Conservation (phyloP, 1,140 invertebrate genomes). For the Mycetomoellerius zeteki region DNA sequence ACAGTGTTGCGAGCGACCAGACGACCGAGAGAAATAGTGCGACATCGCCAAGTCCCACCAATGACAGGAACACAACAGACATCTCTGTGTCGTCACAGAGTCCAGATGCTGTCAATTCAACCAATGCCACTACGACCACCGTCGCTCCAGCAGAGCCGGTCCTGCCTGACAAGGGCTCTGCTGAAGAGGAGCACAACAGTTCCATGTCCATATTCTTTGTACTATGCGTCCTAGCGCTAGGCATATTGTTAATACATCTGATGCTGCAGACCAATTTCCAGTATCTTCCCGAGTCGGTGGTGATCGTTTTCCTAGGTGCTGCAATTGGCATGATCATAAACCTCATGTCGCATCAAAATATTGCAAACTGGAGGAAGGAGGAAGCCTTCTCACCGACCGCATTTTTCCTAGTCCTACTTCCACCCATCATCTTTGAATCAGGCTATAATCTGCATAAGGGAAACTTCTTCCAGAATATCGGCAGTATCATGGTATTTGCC, state of each 20-base stretch:
- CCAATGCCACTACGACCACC: conserved; percentile 85
- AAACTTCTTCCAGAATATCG: conserved; percentile 99
- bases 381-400: conserved; percentile 99
- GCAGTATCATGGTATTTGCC: conserved; percentile 97
- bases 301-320: conserved; percentile 98
- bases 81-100: conserved; percentile 37
- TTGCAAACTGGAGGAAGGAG: conserved; percentile 98
- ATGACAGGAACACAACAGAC: conserved; percentile 65
- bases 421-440: conserved; percentile 99
- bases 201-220: conserved; percentile 99
- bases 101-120: conserved; percentile 77
- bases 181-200: conserved; percentile 98
- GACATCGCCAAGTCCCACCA: background rate
- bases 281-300: conserved; percentile 98
- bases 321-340: conserved; percentile 97
- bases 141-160: conserved; percentile 90
- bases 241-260: conserved; percentile 97
- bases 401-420: conserved; percentile 98
- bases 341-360: conserved; percentile 95
- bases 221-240: conserved; percentile 95
- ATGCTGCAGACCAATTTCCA: conserved; percentile 98
- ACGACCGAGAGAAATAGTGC: conserved; percentile 56
- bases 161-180: conserved; percentile 94
- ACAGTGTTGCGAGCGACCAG: conserved; percentile 22
- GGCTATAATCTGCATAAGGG: conserved; percentile 99